phyloP scores from a whole-genome alignment of 2,113 vertebrate species.

The Psittacus erithacus region DNA sequence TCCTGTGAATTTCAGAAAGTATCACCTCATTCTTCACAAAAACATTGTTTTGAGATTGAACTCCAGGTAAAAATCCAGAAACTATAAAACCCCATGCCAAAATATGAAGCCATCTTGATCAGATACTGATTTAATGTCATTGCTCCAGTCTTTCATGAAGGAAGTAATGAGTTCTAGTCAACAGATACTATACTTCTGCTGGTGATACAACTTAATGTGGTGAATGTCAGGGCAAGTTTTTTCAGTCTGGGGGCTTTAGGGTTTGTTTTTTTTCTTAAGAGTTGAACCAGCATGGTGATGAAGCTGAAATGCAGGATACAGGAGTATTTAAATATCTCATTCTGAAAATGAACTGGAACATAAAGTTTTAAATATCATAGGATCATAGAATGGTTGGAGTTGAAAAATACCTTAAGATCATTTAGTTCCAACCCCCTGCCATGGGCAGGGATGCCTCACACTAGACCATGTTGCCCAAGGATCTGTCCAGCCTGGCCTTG shows the following conservation, averaged over 20 bases:
- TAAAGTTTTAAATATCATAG: not conserved
- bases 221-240: not conserved
- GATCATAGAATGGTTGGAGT: not conserved
- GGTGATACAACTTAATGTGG: not conserved
- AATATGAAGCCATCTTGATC: not conserved
- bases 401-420: not conserved
- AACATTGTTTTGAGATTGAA: not conserved
- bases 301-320: not conserved
- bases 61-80: not conserved
- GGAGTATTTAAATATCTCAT: not conserved
- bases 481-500: not conserved
- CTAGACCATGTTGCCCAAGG: not conserved
- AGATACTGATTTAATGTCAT: not conserved
- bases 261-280: not conserved
- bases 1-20: not conserved
- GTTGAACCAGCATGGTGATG: not conserved
- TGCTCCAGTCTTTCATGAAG: not conserved
- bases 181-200: not conserved
- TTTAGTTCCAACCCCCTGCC: not conserved
- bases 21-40: not conserved
- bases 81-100: not conserved
- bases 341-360: not conserved
- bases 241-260: not conserved
- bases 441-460: not conserved
- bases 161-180: not conserved